A percentile compares a stretch with the other conserved stretches of the same genome.
Conservation (phyloP, 1,140 invertebrate species). For the Temnothorax curvispinosus region DNA sequence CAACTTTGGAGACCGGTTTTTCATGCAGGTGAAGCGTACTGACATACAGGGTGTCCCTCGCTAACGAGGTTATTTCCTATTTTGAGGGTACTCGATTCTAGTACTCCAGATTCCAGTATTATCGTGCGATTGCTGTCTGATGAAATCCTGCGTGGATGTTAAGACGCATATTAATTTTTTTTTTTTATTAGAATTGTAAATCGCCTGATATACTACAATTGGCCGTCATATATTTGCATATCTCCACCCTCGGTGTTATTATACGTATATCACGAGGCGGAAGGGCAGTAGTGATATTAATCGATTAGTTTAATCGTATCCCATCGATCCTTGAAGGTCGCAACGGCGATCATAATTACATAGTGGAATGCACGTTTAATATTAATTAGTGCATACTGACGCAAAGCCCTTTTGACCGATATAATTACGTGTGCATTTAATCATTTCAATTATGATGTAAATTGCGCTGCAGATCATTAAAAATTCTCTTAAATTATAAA, state of each 20-base stretch:
- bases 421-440: constrained; percentile 45
- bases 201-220: not conserved
- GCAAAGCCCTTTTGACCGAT: constrained; percentile 31
- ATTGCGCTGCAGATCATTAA: constrained; percentile 33
- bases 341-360: constrained; percentile 28
- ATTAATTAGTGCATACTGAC: constrained; percentile 58
- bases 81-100: not conserved
- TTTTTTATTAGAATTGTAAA: constrained; percentile 26
- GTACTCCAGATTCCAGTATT: constrained; percentile 1
- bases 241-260: not conserved
- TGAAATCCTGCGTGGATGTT: constrained; percentile 17
- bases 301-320: constrained; percentile 42
- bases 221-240: not conserved
- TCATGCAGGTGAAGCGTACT: constrained; percentile 59
- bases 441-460: constrained; percentile 44
- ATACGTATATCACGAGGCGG: not conserved
- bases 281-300: constrained; percentile 21
- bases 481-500: constrained; percentile 22
- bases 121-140: not conserved
- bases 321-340: constrained; percentile 23
- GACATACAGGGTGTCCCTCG: constrained; percentile 25
- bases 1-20: constrained; percentile 74
- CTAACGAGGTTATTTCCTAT: constrained; percentile 25
- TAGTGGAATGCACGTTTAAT: constrained; percentile 53
- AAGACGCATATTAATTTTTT: not conserved